These are phyloP conservation scores for Chelonia mydas DNA, from an alignment of 2,797 vertebrate genomes.

Conservation along the genomic window DNA sequence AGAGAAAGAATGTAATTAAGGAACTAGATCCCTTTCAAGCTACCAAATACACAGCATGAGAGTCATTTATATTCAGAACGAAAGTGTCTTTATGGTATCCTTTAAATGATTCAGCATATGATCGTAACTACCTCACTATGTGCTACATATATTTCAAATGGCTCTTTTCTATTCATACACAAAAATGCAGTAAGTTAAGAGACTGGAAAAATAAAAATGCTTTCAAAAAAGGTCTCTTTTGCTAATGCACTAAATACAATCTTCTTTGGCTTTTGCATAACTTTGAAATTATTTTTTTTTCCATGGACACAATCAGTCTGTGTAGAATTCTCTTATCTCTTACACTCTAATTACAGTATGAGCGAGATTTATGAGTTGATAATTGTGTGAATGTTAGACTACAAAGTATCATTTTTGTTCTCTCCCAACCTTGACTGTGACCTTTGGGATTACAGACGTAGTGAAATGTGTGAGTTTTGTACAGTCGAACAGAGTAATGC, in stretches of 20 bases:
- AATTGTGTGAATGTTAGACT: constrained; percentile 75
- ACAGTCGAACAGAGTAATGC: constrained; percentile 59
- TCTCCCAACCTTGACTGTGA: constrained; percentile 72
- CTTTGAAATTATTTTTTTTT: neutral
- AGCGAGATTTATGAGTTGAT: constrained; percentile 81
- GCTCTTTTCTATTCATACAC: constrained; percentile 46
- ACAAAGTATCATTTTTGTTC: constrained; percentile 77
- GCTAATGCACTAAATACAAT: neutral
- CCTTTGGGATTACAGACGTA: constrained; percentile 72
- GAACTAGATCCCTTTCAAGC: constrained; percentile 73
- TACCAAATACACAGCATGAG: constrained; percentile 71
- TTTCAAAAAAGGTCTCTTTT: constrained; percentile 55
- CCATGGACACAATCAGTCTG: neutral
- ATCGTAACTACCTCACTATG: constrained; percentile 65
- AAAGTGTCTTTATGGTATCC: constrained; percentile 70
- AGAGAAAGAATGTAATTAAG: constrained; percentile 72
- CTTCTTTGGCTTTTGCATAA: neutral
- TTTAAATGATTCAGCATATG: constrained; percentile 70
- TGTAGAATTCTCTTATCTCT: constrained; percentile 55
- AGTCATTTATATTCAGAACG: constrained; percentile 73
- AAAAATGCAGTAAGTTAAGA: constrained; percentile 16
- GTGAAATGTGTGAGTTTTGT: constrained; percentile 72
- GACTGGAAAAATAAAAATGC: constrained; percentile 37
- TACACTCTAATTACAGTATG: constrained; percentile 66
- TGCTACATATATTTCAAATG: constrained; percentile 59